These are phyloP conservation scores for Cyrtorhinus lividipennis DNA, from an alignment of 1,140 invertebrate genomes.

Conservation along the genomic window DNA sequence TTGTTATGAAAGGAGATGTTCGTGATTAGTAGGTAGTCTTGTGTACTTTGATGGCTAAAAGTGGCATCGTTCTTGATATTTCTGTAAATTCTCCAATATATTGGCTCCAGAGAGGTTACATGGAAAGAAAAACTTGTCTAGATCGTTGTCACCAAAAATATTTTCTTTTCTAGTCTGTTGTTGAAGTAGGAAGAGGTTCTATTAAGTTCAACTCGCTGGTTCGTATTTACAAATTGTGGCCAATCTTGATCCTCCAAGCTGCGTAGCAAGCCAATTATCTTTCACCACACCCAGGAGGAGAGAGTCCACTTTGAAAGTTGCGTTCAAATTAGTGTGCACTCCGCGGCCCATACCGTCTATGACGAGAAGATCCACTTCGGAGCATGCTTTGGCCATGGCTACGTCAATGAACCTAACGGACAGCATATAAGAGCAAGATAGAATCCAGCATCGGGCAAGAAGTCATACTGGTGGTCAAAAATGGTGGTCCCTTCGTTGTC, in stretches of 20 bases:
- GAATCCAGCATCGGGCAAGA: background rate
- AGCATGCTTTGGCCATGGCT: background rate
- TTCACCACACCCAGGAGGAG: constrained; percentile 84
- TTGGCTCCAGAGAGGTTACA: too few species aligned
- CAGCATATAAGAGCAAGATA: background rate
- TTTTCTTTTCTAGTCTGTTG: too few species aligned
- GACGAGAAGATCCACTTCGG: constrained; percentile 65
- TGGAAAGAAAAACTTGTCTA: too few species aligned
- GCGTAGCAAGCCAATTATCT: constrained; percentile 78
- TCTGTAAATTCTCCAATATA: too few species aligned
- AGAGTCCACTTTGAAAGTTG: constrained; percentile 73
- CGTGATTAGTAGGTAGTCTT: too few species aligned
- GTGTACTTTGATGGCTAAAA: too few species aligned
- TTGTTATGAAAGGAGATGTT: too few species aligned
- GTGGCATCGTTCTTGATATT: too few species aligned
- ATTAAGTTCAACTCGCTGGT: background rate
- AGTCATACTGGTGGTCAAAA: background rate
- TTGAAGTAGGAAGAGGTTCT: too few species aligned
- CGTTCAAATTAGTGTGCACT: constrained; percentile 83
- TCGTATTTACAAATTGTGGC: constrained; percentile 84
- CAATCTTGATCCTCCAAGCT: constrained; percentile 77
- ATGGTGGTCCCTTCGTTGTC: background rate
- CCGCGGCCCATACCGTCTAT: constrained; percentile 92
- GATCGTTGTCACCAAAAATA: too few species aligned
- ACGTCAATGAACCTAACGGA: constrained; percentile 9